Base-by-base conservation (phyloP, 2,888 invertebrate genomes). In the Lithophane leautieri region DNA sequence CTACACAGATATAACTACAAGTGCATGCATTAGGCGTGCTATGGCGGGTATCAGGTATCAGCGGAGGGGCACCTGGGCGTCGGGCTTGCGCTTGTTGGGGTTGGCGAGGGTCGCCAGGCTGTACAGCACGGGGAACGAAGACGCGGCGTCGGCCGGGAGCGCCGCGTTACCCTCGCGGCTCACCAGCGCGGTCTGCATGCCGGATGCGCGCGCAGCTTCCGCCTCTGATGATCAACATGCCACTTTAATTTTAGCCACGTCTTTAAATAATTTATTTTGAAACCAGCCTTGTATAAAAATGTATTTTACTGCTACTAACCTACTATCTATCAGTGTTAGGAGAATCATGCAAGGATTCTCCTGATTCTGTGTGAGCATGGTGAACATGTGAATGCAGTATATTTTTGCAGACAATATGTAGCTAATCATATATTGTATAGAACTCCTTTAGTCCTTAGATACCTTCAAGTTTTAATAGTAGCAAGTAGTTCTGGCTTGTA, bases 131-230 rank as follows among this genome's bases (percentile, higher is more conserved):
- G 96, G 93, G 92, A 97, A 98, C 42, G 94, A 88, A 16, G 92
- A 90, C 2, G 93, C 86, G 69, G 95, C 95, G 9, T 97, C 97
- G 25, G 97, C 97, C 16, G 97, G 97, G 0, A 99, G 95, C 1
- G 97, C 96, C 0, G 97, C 97, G 93, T 99, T 99, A 71, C 98
- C 99, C 81, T 98, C 98, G 81, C 99, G 97, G 73, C 97, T 95
- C 4, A 99, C 97, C 44, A 99, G 93, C 8, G 97, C 97, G 19
- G 97, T 96, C 65, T 97, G 96, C 75, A 99, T 83, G 19, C 98
- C 98, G 0, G 98, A 98, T 52, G 96, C 93, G 62, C 97, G 97
- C 0, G 99, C 99, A 68, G 99, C 99, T 91, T 97, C 97, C 0
- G 98, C 99, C 95, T 99, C 99, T 98, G 97, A 58, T 62, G 70